These are phyloP conservation scores for Brenthis ino DNA, from an alignment of 2,888 invertebrate genomes.

Conservation along the genomic window DNA sequence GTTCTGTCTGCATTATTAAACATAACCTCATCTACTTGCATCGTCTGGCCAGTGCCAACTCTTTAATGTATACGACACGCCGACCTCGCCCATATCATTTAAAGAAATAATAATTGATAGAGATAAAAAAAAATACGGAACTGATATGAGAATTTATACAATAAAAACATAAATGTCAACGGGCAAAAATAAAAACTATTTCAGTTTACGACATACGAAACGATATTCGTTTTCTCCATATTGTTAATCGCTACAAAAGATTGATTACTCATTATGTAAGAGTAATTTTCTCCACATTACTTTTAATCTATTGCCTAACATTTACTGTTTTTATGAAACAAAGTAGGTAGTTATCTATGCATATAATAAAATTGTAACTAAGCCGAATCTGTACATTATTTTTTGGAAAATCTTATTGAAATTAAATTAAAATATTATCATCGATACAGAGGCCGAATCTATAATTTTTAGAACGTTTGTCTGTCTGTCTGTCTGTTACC, in stretches of 20 bases:
- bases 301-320: neutral
- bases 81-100: constrained; percentile 19
- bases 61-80: constrained; percentile 16
- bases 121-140: neutral
- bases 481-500: no score
- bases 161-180: no score
- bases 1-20: constrained; percentile 36
- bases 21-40: constrained; percentile 28
- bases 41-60: constrained; percentile 22
- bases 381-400: no score
- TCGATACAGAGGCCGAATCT: no score
- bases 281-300: neutral
- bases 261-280: constrained; percentile 14
- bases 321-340: neutral
- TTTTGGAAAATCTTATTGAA: no score
- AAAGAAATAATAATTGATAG: neutral
- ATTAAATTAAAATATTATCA: no score
- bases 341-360: no score
- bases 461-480: no score
- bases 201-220: no score
- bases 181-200: no score
- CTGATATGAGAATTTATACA: neutral
- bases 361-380: no score
- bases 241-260: neutral
- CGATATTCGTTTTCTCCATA: no score